Evolutionary conservation across 2,113 vertebrate species (phyloP), one percentile per base, ranked within the genome.

Genomic region (Cyprinodon variegatus): DNA sequence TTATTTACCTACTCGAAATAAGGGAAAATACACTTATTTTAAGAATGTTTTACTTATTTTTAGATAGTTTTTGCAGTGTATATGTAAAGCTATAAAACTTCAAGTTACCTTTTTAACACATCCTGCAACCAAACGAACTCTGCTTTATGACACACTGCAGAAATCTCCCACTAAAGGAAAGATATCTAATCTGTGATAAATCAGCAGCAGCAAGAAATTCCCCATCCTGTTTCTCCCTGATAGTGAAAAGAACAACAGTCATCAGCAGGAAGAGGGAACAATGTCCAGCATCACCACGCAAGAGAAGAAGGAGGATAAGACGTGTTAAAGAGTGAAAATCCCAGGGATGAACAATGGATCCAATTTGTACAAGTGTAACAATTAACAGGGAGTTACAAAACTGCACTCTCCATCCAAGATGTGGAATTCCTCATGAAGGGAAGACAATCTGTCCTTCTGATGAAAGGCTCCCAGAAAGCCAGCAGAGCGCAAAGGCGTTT

Each of bases 171-270:
- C 78, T 69, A 1, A 11, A 73, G 78, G 45, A 73, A 74, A 17
- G 59, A 59, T 72, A 67, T 81, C 75, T 91, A 92, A 93, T 94
- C 92, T 86, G 81, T 57, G 68, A 76, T 83, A 90, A 91, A 91
- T 93, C 93, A 92, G 89, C 92, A 92, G 89, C 82, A 93, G 91
- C 88, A 72, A 91, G 86, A 92, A 88, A 84, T 83, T 70, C 74
- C 74, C 76, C 69, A 37, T 87, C 74, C 89, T 84, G 86, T 75
- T 85, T 77, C 50, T 89, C 62, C 69, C 77, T 63, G 90, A 93
- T 90, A 87, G 80, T 85, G 83, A 89, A 88, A 84, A 88, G 80
- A 89, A 90, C 81, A 90, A 93, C 89, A 88, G 83, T 70, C 87
- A 89, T 86, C 90, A 89, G 87, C 90, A 88, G 80, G 77, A 89